Conservation (phyloP, 1,140 invertebrate species). For the Tetranychus urticae region DNA sequence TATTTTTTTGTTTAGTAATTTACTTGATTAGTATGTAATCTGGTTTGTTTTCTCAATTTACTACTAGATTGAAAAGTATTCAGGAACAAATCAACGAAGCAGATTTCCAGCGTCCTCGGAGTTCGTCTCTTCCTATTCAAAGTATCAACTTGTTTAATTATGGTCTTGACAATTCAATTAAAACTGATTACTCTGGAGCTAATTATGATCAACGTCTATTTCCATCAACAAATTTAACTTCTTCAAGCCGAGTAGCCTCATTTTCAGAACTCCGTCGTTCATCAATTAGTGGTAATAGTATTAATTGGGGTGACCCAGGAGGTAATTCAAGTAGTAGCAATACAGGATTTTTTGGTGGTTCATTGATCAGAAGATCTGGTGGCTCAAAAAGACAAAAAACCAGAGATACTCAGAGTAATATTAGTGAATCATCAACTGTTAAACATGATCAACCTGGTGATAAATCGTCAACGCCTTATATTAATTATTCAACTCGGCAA, state of each 20-base stretch:
- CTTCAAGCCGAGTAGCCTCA: constrained; percentile 20
- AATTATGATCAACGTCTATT: not conserved
- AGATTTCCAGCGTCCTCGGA: constrained; percentile 47
- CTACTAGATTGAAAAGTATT: constrained; percentile 43
- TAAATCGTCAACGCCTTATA: too few relatives aligned
- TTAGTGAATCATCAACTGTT: not conserved
- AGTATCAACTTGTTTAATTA: constrained; percentile 17
- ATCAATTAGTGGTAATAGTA: constrained; percentile 7
- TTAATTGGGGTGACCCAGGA: not conserved
- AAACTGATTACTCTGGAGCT: not conserved
- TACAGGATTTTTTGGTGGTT: not conserved
- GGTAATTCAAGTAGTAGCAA: not conserved
- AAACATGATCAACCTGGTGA: not conserved
- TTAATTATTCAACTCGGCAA: too few relatives aligned
- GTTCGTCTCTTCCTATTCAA: constrained; percentile 77
- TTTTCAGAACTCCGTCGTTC: constrained; percentile 15
- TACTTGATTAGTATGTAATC: not conserved
- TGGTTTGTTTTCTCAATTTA: constrained; percentile 1
- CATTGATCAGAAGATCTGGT: not conserved
- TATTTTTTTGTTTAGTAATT: not conserved
- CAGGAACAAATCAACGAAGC: constrained; percentile 46
- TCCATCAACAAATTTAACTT: not conserved
- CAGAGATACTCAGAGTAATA: not conserved
- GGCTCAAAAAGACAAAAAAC: constrained; percentile 1
- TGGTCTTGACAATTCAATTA: not conserved